Evolutionary conservation across 2,113 vertebrate species (phyloP).

Genomic region (Eulemur rufifrons): DNA sequence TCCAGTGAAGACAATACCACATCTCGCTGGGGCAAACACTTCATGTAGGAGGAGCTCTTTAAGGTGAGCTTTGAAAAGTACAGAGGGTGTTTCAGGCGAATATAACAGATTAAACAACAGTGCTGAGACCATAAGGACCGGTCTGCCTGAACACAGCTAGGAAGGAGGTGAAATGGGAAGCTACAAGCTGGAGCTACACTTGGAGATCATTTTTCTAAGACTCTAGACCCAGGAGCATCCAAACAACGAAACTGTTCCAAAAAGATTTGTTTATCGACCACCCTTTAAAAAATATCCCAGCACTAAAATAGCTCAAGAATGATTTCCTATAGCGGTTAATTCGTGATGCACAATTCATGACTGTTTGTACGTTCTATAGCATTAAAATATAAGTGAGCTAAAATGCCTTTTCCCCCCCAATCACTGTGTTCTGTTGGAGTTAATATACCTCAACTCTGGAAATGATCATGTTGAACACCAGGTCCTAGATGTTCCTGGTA

Average conservation of each 20-base stretch:
- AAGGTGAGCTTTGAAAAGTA: background rate
- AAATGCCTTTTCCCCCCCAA: background rate
- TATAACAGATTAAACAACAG: background rate
- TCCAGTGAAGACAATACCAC: background rate
- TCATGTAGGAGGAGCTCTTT: background rate
- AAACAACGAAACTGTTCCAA: background rate
- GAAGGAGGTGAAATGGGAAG: background rate
- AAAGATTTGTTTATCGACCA: background rate
- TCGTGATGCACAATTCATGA: background rate
- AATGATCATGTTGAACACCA: background rate
- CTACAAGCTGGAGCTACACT: too few species aligned
- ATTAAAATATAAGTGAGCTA: background rate
- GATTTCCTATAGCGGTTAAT: background rate
- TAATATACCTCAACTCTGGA: background rate
- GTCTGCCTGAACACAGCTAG: rapidly evolving
- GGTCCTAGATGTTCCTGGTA: background rate
- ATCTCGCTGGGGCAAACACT: background rate
- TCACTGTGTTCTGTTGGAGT: background rate
- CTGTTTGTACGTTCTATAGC: background rate
- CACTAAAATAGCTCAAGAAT: background rate
- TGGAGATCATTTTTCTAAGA: background rate
- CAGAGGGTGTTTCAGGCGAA: background rate
- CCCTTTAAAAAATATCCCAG: background rate
- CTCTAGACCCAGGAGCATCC: background rate
- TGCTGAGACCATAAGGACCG: background rate